Evolutionary conservation across 30 jellyfish, hydroid and myxozoan genomes (phyloP), one percentile per base, ranked within the genome.

Genomic region (Nemopilema nomurai): DNA sequence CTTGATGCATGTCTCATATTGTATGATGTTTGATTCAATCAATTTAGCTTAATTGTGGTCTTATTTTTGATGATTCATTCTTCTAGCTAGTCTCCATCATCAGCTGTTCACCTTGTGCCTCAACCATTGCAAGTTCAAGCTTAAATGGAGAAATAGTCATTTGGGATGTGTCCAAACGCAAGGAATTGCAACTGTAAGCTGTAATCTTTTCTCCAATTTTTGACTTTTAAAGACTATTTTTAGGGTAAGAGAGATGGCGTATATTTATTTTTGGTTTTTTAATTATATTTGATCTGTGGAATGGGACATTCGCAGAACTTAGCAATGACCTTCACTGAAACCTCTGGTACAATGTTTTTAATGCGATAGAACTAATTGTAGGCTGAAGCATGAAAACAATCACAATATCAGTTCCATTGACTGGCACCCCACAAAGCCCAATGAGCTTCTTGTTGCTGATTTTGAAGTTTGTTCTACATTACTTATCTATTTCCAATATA

Each of bases 81-180:
- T 41, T 41, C 57, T 41, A 41, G 57, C 57, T 71, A 17, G 85
- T 82, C 49, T 83, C 93, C 22, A 76, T 79, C 22, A 89, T 84
- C 22, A 28, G 69, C 16, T 84, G 85, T 68, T 92, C 98, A 18
- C 88, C 96, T 1, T 82, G 96, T 67, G 98, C 97, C 0, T 30
- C 62, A 17, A 87, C 19, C 62, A 27, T 88, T 0, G 92, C 91
- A 32, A 82, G 97, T 69, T 79, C 96, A 50, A 68, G 97, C 30
- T 64, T 57, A n/a, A 78, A 82, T 82, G 97, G 98, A 23, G 97
- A 87, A 67, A 69, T 92, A 17, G 79, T 81, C 69, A 66, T 78
- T 6, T 92, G 98, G 98, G 96, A 92, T 64, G 18, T 78, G 28
- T 25, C 89, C n/a, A 72, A 65, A 28, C 88, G 78, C 68, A 79